Base-by-base conservation (phyloP, 2,888 invertebrate genomes). In the Caenorhabditis angaria region DNA sequence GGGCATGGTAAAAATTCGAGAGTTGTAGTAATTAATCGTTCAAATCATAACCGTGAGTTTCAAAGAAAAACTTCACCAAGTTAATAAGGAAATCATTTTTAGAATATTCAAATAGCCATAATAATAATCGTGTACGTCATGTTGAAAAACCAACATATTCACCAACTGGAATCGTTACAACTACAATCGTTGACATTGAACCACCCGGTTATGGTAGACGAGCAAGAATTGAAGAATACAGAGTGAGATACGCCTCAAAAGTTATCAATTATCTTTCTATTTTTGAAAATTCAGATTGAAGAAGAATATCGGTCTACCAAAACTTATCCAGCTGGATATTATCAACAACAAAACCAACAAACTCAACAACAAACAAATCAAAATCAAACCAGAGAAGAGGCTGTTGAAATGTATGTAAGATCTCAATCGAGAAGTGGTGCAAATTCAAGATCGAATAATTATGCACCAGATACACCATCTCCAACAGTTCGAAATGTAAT, bases 171-270 rank as follows among this genome's bases (percentile, higher is more conserved):
- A 73, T 78, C 20, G 66, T 78, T n/a, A 68, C 77, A 20, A 78
- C 80, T 18, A 81, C 80, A 2, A 70, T 81, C 54, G 80, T 81
- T 50, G 80, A 81, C 63, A 81, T 81, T 61, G 80, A 81, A 48
- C 78, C 78, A n/a, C 65, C 70, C 12, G 48, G 61, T 8, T 75
- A 57, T 53, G 61, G 71, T 27, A 12, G 62, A 61, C 48, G 62
- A 51, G 20, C 59, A 1, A 18, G 55, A 50, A 67, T 59, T 10
- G 71, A 71, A 50, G 66, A 71, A 41, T 64, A 64, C 29, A 64
- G 61, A 61, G 71, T 71, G 14, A 22, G 29, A 10, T 22, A 18
- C 6, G 14, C 6, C 14, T 35, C 14, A 35, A 35, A 10, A 6
- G 6, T 10, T 35, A 14, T 14, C 6, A 35, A 35, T 35, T 35